A percentile compares a stretch with the other conserved stretches of the same genome.
Conservation (phyloP, 2,888 invertebrate genomes). For the Falcaria lacertinaria region DNA sequence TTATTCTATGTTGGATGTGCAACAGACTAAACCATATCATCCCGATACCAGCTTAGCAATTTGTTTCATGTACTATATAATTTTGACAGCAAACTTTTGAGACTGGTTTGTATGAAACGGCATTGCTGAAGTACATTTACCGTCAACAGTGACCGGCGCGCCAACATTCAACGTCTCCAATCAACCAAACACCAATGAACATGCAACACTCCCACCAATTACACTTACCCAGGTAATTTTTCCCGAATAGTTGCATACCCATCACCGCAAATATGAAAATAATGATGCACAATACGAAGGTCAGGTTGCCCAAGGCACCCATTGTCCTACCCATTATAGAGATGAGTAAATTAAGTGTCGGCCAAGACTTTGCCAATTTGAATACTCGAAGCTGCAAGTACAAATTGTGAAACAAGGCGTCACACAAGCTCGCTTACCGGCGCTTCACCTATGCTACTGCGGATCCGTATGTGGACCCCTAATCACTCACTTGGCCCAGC, state of each 20-base stretch:
- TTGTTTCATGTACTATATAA: neutral
- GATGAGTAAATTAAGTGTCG: conserved; percentile 97
- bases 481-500: conserved; percentile 44
- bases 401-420: conserved; percentile 79
- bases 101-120: conserved; percentile 2
- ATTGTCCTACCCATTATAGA: conserved; percentile 99
- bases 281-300: conserved; percentile 98
- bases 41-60: no score
- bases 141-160: conserved; percentile 48
- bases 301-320: conserved; percentile 98
- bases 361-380: conserved; percentile 99
- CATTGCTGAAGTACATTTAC: conserved; percentile 50
- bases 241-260: conserved; percentile 99
- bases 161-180: conserved; percentile 56
- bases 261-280: conserved; percentile 99
- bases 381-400: conserved; percentile 95
- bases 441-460: conserved; percentile 80
- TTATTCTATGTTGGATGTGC: neutral
- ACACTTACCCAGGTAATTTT: conserved; percentile 92
- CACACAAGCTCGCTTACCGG: conserved; percentile 79
- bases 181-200: conserved; percentile 71
- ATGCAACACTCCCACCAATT: conserved; percentile 78
- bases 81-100: neutral
- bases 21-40: neutral
- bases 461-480: conserved; percentile 49